Percentiles rank a stretch among this genome's conserved stretches.
phyloP scores from a whole-genome alignment of 1,140 invertebrate genomes.

The Dendrolimus kikuchii region DNA sequence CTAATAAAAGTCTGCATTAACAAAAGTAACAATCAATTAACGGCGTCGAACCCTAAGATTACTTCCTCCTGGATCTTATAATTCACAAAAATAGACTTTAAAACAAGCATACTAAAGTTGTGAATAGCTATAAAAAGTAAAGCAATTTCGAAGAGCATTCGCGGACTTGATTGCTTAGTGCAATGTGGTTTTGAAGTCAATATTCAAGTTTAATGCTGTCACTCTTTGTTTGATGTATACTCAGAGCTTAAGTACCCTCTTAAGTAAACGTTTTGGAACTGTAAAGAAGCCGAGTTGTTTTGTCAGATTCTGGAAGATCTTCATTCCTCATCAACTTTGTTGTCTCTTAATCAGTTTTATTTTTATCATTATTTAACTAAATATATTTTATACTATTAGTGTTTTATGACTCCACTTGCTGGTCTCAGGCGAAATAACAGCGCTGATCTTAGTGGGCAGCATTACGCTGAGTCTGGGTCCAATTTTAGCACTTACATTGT shows the following conservation, averaged over 20 bases:
- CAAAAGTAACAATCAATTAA: slow-evolving; percentile 22
- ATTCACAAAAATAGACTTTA: slow-evolving; percentile 1
- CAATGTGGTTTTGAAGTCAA: slow-evolving; percentile 7
- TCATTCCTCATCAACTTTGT: too few relatives aligned
- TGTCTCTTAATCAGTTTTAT: too few relatives aligned
- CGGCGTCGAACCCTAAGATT: slow-evolving; percentile 13
- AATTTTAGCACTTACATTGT: too few relatives aligned
- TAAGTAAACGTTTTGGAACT: too few relatives aligned
- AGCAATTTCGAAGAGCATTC: slow-evolving; percentile 6
- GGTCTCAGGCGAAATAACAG: too few relatives aligned
- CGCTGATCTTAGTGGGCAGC: too few relatives aligned
- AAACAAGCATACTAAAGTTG: background rate
- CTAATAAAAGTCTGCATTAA: slow-evolving; percentile 16
- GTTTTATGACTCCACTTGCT: too few relatives aligned
- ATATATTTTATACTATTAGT: too few relatives aligned
- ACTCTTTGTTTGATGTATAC: background rate
- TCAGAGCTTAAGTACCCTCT: slow-evolving; percentile 1
- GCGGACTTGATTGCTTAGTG: slow-evolving; percentile 4
- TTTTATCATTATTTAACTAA: too few relatives aligned
- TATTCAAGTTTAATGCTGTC: slow-evolving; percentile 2
- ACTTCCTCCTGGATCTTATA: slow-evolving; percentile 6
- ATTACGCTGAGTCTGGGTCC: too few relatives aligned
- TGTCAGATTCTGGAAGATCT: too few relatives aligned
- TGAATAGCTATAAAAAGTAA: background rate
- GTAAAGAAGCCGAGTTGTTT: too few relatives aligned